Conservation (phyloP, 2,113 vertebrate species). For the Microtus richardsoni region DNA sequence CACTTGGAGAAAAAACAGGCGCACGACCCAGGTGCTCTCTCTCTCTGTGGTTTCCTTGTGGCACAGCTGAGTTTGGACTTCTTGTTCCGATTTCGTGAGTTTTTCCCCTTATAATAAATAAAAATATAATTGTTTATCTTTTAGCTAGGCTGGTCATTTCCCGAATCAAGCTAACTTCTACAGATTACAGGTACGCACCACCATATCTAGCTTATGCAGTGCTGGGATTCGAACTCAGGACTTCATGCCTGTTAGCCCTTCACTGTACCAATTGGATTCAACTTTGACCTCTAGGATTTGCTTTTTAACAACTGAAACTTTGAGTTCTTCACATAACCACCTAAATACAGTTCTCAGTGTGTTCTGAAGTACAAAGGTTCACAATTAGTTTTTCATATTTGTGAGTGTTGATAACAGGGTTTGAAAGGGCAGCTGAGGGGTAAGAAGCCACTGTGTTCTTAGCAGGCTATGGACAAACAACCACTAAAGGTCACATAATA, state of each 20-base stretch:
- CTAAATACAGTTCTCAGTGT: not conserved
- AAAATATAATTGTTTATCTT: no score
- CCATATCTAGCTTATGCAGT: not conserved
- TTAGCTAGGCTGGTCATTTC: no score
- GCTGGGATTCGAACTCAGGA: not conserved
- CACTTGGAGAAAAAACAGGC: no score
- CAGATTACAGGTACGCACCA: not conserved
- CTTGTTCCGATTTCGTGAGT: no score
- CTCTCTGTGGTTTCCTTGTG: no score
- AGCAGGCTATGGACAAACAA: not conserved
- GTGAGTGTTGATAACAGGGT: not conserved
- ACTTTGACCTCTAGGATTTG: not conserved
- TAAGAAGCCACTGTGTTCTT: not conserved
- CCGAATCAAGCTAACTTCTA: no score
- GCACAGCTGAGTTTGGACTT: no score
- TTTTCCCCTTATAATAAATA: no score
- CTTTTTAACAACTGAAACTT: conserved; percentile 24
- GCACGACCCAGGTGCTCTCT: no score
- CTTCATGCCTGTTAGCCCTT: not conserved
- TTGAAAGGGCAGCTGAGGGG: not conserved
- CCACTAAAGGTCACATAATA: conserved; percentile 12
- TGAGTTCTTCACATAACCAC: not conserved
- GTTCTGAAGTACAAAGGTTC: not conserved
- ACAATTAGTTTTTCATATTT: not conserved
- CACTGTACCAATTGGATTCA: not conserved